Conservation (phyloP, 2,888 invertebrate genomes). For the Polyploca ridens region DNA sequence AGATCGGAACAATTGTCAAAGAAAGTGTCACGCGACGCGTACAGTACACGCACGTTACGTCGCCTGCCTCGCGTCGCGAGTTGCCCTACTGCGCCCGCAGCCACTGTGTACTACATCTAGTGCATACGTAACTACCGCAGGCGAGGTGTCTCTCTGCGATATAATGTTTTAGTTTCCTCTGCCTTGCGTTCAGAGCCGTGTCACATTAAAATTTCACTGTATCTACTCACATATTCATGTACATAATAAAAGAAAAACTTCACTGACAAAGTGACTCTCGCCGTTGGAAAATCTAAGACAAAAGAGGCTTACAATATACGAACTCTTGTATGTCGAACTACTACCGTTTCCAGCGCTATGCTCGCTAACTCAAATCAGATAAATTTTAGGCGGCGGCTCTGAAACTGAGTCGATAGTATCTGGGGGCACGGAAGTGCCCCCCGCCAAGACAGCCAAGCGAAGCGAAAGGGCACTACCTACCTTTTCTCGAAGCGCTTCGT, state of each 20-base stretch:
- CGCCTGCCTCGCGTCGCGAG: no score
- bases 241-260: background rate
- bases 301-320: background rate
- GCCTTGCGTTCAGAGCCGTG: background rate
- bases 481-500: no score
- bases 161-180: background rate
- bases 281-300: background rate
- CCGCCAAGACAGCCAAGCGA: no score
- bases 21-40: background rate
- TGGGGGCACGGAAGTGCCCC: no score
- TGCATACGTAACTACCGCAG: background rate
- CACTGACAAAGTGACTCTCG: background rate
- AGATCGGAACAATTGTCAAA: background rate
- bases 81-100: no score
- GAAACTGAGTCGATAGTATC: no score
- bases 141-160: background rate
- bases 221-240: constrained; percentile 2
- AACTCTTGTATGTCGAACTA: background rate
- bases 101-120: no score
- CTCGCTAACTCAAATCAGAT: no score
- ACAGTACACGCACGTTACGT: background rate
- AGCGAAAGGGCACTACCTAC: no score
- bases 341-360: background rate
- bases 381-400: no score
- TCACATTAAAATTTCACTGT: background rate